Evolutionary conservation across 2,888 invertebrate genomes (phyloP).

Genomic region (Perdita meconis): DNA sequence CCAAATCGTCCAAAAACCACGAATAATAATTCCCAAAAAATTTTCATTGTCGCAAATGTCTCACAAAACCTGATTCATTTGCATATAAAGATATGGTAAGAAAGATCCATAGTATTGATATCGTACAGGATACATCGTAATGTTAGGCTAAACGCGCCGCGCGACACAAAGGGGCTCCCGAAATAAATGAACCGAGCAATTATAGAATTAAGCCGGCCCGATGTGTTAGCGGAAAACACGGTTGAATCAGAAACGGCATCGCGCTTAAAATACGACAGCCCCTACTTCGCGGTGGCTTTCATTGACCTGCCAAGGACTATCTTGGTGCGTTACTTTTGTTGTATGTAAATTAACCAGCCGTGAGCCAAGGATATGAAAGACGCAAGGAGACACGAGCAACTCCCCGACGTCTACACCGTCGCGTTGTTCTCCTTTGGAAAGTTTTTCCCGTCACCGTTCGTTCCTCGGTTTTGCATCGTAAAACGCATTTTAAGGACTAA

Average conservation of each 20-base stretch:
- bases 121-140: neutral
- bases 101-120: neutral
- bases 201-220: slow-evolving; percentile 35
- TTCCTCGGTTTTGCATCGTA: neutral
- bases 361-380: slow-evolving; percentile 58
- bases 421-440: slow-evolving; percentile 15
- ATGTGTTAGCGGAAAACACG: slow-evolving; percentile 49
- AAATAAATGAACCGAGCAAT: slow-evolving; percentile 41
- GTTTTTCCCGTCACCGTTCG: slow-evolving; percentile 33
- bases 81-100: neutral
- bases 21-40: too few relatives aligned
- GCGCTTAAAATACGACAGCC: slow-evolving; percentile 54
- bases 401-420: slow-evolving; percentile 14
- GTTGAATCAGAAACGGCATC: slow-evolving; percentile 37
- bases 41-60: too few relatives aligned
- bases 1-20: too few relatives aligned
- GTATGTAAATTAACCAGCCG: slow-evolving; percentile 63
- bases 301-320: slow-evolving; percentile 59
- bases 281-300: slow-evolving; percentile 37
- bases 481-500: slow-evolving; percentile 2
- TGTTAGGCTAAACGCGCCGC: neutral
- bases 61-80: neutral
- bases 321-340: slow-evolving; percentile 57
- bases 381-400: slow-evolving; percentile 38
- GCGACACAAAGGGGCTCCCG: slow-evolving; percentile 3